Conservation (phyloP, 2,797 vertebrate genomes). For the Sebastes alutus region DNA sequence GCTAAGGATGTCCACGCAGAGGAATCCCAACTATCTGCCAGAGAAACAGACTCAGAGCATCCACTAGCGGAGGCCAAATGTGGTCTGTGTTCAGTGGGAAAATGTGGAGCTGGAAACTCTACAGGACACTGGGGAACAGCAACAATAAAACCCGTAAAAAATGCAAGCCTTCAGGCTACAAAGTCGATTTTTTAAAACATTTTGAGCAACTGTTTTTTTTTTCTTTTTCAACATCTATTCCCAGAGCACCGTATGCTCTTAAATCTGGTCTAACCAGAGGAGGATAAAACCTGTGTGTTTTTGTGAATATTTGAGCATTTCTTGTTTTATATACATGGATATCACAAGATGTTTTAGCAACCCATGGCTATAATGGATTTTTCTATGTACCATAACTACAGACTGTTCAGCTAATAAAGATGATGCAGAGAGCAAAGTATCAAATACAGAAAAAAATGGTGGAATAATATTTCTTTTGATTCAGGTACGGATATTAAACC, state of each 20-base stretch:
- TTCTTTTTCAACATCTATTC: slow-evolving; percentile 21
- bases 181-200: slow-evolving; percentile 26
- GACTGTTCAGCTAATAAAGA: not conserved
- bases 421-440: not conserved
- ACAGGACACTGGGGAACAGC: slow-evolving; percentile 60
- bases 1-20: slow-evolving; percentile 71
- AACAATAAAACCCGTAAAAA: slow-evolving; percentile 50
- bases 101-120: slow-evolving; percentile 60
- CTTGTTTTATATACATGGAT: not conserved
- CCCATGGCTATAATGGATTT: not conserved
- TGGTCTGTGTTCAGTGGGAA: slow-evolving; percentile 70
- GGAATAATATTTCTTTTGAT: not conserved
- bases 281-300: slow-evolving; percentile 24
- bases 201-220: slow-evolving; percentile 34
- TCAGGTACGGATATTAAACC: not conserved
- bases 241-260: slow-evolving; percentile 34
- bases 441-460: not conserved
- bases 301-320: not conserved
- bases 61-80: slow-evolving; percentile 60
- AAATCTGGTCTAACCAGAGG: slow-evolving; percentile 10
- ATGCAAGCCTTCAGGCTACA: slow-evolving; percentile 34
- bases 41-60: slow-evolving; percentile 59
- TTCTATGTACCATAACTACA: not conserved
- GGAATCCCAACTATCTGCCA: slow-evolving; percentile 76
- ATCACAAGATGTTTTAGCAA: not conserved